Evolutionary conservation across 35 echinoderm and acorn worm species (phyloP).

Genomic region (Chiridota heheva): DNA sequence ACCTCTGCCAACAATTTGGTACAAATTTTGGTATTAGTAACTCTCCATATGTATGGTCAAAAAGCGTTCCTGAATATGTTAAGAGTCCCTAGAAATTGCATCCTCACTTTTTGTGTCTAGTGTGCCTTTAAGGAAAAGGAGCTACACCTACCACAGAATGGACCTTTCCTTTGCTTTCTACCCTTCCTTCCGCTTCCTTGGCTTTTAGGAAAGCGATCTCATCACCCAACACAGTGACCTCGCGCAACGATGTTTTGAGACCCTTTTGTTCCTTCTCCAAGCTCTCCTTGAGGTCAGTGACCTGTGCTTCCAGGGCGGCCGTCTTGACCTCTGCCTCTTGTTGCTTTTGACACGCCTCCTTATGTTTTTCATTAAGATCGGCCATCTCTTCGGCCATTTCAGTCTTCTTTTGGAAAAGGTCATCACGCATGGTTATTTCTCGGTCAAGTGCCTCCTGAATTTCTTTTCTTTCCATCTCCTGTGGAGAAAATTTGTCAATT

Average conservation of each 20-base stretch:
- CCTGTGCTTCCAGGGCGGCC: background rate
- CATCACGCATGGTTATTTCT: conserved; percentile 25
- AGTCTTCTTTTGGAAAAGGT: conserved; percentile 2
- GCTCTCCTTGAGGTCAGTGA: background rate
- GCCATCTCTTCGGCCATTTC: conserved; percentile 17
- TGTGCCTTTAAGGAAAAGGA: too few relatives aligned
- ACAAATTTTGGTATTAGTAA: too few relatives aligned
- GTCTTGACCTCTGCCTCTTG: conserved; percentile 6
- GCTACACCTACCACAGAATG: too few relatives aligned
- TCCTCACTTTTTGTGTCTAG: too few relatives aligned
- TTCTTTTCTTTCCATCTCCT: conserved; percentile 6
- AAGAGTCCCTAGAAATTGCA: too few relatives aligned
- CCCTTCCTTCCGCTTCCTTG: background rate
- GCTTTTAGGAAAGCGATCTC: background rate
- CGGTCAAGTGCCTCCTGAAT: conserved; percentile 8
- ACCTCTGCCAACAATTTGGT: too few relatives aligned
- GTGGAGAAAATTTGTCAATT: background rate
- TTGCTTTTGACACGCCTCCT: background rate
- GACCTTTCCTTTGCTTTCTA: too few relatives aligned
- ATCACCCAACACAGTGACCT: background rate
- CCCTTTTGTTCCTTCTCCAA: conserved; percentile 10
- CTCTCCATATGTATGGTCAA: too few relatives aligned
- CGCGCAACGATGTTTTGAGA: background rate
- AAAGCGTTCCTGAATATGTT: too few relatives aligned
- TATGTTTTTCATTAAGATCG: conserved; percentile 5